Percentiles rank a stretch among this genome's conserved stretches.
phyloP scores from a whole-genome alignment of 2,113 vertebrate species.

The Sitta europaea region DNA sequence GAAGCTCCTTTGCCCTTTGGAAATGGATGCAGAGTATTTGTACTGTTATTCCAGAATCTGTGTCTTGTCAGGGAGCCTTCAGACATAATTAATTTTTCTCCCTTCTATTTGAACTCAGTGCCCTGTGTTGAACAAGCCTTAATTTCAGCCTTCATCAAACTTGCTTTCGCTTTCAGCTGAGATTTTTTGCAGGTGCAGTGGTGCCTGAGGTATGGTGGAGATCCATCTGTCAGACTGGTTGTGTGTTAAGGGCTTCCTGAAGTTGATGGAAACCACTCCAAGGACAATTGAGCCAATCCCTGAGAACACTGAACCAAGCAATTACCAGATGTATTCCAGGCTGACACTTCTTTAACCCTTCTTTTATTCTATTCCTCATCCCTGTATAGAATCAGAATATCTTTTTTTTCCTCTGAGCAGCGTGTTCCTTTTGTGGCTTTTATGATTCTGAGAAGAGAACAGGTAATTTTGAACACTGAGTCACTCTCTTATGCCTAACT shows the following conservation, averaged over 20 bases:
- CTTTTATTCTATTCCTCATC: background rate
- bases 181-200: background rate
- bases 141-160: background rate
- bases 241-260: background rate
- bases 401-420: background rate
- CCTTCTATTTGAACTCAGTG: background rate
- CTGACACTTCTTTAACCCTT: background rate
- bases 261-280: background rate
- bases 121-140: background rate
- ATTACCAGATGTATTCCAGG: background rate
- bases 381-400: background rate
- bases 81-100: background rate
- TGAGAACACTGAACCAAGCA: background rate
- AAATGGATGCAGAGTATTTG: background rate
- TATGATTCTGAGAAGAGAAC: background rate
- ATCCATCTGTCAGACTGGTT: background rate
- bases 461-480: conserved; percentile 1
- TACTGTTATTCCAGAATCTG: background rate
- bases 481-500: background rate
- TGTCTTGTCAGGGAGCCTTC: background rate
- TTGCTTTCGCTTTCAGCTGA: background rate
- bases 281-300: background rate
- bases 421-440: background rate
- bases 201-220: background rate
- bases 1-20: background rate